Evolutionary conservation across 2,113 vertebrate species (phyloP), one percentile per base, ranked within the genome.

Genomic region (Plectropomus leopardus): DNA sequence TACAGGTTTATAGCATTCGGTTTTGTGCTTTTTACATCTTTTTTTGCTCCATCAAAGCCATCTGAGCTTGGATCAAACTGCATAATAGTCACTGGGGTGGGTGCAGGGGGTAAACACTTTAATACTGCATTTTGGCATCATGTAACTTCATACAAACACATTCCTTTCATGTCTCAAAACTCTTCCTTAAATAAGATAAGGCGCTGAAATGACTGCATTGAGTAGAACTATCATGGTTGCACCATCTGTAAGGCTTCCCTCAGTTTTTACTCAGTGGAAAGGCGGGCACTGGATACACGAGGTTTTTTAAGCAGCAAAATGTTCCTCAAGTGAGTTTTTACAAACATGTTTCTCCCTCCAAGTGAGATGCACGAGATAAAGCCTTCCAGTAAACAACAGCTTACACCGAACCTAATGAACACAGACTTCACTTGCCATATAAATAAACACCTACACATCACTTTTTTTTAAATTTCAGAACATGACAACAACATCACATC

Each of bases 41-140:
- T 66, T 66, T 42, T 65, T 50, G 17, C 36, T 55, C 66, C 36
- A 53, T 59, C 40, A 70, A 71, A 59, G 53, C 34, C 42, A 66
- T 71, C 42, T 67, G 4, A 45, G 26, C 57, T 28, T 64, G 51
- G 14, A 66, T 69, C 48, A 65, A 81, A 65, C 71, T 76, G 68
- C 26, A 40, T 51, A 51, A 40, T 8, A 57, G 21, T 60, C 64
- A 63, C 34, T n/a, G 63, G 74, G 60, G 64, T 28, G 77, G 47
- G 54, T 73, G 67, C 63, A 71, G 74, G 55, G 80, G 85, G 61
- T 63, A 75, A 87, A 90, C 82, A 66, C 82, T 88, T 87, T 77
- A 89, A 90, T 90, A 90, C 89, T 91, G 88, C 87, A 88, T 92
- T 91, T 94, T 93, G 92, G 89, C 92, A 90, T 92, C 14, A 57